Base-by-base conservation (phyloP, 2,113 vertebrate species). In the Atrichornis clamosus region DNA sequence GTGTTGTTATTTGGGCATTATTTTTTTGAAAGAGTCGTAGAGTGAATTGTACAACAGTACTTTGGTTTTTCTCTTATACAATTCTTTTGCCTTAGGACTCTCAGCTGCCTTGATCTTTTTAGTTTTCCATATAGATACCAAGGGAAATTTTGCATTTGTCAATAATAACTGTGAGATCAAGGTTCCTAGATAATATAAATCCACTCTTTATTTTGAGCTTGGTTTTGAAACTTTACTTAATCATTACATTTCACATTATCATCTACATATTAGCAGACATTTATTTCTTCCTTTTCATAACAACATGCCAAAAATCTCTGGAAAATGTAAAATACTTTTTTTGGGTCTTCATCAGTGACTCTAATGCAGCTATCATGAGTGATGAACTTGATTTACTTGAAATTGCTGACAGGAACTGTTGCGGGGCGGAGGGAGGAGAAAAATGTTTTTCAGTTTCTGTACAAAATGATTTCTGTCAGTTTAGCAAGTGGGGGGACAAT, bases 371-470 rank as follows among this genome's bases (percentile, higher is more conserved):
- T 64, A 18, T 70, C 12, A n/a, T 32, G 53, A 82, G 6, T 42
- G 63, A 86, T 87, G 49, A 63, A 53, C 67, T 88, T 86, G 58
- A 73, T 89, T 89, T 79, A 58, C 39, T 91, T 63, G 37, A 42
- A 75, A 59, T 30, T 88, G 53, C 65, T 90, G 62, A 68, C 39
- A 75, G 62, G 56, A 87, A 9, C 35, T 50, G 8, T 39, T 67
- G 49, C 0, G 0, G 8, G 6, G 10, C 6, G 8, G 16, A 4
- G 16, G 12, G 56, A 73, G 15, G 21, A 74, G 30, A 46, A 65
- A 64, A 55, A 46, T 46, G 15, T 27, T 91, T 60, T 86, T 60
- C 13, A 28, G 2, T 13, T 95, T 90, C 52, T 72, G 24, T 68
- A 22, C 27, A 60, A 47, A 82, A 82, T 28, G 23, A 70, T 89